phyloP scores from a whole-genome alignment of 2,113 vertebrate species.

The Neofelis nebulosa region DNA sequence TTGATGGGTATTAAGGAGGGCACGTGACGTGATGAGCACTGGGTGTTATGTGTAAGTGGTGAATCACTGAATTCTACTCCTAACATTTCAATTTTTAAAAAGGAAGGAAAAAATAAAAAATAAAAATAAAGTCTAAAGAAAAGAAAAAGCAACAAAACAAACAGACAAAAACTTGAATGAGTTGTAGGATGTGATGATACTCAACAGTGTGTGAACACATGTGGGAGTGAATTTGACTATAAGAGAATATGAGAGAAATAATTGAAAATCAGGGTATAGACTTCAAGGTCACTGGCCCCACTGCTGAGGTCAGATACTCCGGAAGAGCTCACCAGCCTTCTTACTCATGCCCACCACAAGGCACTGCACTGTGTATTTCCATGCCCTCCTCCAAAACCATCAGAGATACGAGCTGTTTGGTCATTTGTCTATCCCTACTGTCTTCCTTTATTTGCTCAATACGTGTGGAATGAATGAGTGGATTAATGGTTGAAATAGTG shows the following conservation, averaged over 20 bases:
- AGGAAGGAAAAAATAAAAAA: too few relatives aligned
- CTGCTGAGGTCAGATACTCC: not conserved
- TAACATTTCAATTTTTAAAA: too few relatives aligned
- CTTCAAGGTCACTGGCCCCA: not conserved
- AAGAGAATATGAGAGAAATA: not conserved
- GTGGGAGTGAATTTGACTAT: not conserved
- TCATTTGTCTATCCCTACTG: not conserved
- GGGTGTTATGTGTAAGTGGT: too few relatives aligned
- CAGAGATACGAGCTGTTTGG: not conserved
- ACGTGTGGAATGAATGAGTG: not conserved
- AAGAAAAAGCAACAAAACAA: too few relatives aligned
- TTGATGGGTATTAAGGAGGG: too few relatives aligned
- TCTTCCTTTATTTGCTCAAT: not conserved
- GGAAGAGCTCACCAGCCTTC: not conserved
- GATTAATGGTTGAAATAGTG: not conserved
- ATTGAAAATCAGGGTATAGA: not conserved
- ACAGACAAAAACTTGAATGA: not conserved
- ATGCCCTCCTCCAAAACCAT: not conserved
- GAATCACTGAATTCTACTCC: too few relatives aligned
- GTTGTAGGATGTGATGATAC: not conserved
- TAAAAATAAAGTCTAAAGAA: too few relatives aligned
- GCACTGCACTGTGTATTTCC: not conserved
- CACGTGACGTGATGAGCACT: too few relatives aligned
- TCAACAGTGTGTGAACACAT: not conserved
- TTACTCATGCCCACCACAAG: not conserved